Evolutionary conservation across 2,797 vertebrate species (phyloP), one percentile per base, ranked within the genome.

Genomic region (Gobionotothen gibberifrons): DNA sequence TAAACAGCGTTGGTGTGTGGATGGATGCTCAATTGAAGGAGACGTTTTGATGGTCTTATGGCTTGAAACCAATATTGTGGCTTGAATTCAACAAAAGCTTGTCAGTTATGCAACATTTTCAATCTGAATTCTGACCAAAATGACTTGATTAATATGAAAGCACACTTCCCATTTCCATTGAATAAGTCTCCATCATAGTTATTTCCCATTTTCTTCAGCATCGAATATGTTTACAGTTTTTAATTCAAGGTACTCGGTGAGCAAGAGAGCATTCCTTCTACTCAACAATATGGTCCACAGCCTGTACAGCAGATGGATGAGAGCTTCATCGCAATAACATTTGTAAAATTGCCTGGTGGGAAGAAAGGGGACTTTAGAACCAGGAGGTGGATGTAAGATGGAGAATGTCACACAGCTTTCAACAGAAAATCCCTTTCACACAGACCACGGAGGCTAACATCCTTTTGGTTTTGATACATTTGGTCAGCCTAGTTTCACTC

Each of bases 261-360:
- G 56, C 69, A 48, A 72, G 68, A 65, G 21, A 66, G 13, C 56
- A 71, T 61, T 55, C 32, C 54, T 85, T n/a, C 54, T 57, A 55
- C 40, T 66, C 54, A 70, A 65, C 69, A 75, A 74, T 74, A 81
- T 73, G 42, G 51, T 29, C 32, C 67, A 56, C 65, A 86, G 63
- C 51, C 66, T 76, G 62, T 19, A 69, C 42, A 40, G 62, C 69
- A 81, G 68, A 76, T 74, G 58, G 76, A 60, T 51, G 42, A 69
- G 44, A 8, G 12, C 32, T 59, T 62, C 61, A 63, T 77, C 42
- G 47, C 74, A 36, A 32, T 69, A 15, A 61, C 58, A 81, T 82
- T 66, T 36, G 81, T 43, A 22, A 54, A 46, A 62, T 72, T 54
- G 19, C 53, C 72, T 56, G 17, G 53, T 72, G 74, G 13, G 47